Conservation (phyloP, 2,113 vertebrate genomes). For the Lipophrys pholis region DNA sequence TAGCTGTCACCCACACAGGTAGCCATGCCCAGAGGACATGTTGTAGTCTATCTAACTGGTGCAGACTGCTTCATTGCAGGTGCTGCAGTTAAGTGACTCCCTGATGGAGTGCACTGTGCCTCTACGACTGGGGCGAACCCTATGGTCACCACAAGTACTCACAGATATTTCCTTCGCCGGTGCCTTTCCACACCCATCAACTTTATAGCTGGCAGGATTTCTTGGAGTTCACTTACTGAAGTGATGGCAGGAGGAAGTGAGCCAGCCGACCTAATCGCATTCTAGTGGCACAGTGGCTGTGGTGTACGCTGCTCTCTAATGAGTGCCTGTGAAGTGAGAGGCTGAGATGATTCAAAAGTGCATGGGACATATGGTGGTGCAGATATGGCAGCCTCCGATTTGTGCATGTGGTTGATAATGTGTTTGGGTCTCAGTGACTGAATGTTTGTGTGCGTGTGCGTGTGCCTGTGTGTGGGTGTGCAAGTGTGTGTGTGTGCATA, state of each 20-base stretch:
- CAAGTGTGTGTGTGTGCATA: too few relatives aligned
- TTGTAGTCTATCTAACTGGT: conserved; percentile 30
- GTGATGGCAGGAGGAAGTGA: conserved; percentile 28
- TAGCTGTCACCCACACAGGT: conserved; percentile 39
- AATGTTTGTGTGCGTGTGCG: conserved; percentile 17
- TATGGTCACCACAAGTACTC: conserved; percentile 32
- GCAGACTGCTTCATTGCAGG: conserved; percentile 49
- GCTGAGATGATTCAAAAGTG: conserved; percentile 46
- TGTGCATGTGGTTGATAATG: conserved; percentile 48
- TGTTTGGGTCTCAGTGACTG: conserved; percentile 38
- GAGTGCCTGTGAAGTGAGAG: conserved; percentile 52
- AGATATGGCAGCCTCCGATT: conserved; percentile 49
- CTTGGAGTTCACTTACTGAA: conserved; percentile 31
- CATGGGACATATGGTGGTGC: conserved; percentile 50
- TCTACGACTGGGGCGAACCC: conserved; percentile 40
- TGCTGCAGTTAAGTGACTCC: conserved; percentile 30
- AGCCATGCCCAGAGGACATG: conserved; percentile 16
- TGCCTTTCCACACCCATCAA: conserved; percentile 30
- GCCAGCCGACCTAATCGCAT: conserved; percentile 45
- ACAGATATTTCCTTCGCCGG: conserved; percentile 19
- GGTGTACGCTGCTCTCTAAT: conserved; percentile 47
- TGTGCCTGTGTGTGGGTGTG: conserved; percentile 35
- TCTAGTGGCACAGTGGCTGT: conserved; percentile 32
- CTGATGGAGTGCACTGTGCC: conserved; percentile 31
- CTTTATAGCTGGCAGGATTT: conserved; percentile 33